Evolutionary conservation across 2,113 vertebrate species (phyloP), one percentile per base, ranked within the genome.

Genomic region (Pedionomus torquatus): DNA sequence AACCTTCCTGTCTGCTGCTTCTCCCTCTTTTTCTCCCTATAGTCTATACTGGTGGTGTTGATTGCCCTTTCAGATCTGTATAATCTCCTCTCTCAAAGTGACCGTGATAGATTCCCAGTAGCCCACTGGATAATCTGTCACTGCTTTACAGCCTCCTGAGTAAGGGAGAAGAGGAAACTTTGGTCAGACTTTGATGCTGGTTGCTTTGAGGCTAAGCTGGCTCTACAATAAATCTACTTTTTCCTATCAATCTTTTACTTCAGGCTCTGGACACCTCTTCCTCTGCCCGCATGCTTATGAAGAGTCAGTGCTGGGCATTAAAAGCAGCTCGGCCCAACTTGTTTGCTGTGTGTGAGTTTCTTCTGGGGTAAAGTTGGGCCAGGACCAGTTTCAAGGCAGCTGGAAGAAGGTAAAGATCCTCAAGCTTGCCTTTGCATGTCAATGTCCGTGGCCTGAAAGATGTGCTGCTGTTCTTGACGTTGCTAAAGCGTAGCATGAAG

Each of bases 1-100:
- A 77, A 23, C 13, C 5, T 74, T 83, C 39, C 51, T 44, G 16
- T 41, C 63, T 15, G 3, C 52, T 55, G 43, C 72, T 77, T 64
- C 64, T 90, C 15, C 41, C 44, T 58, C 17, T 91, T 66, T 37
- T 81, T 80, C 77, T 63, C 70, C 37, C 19, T 20, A 1, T 26
- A 66, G 72, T 5, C 93, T 78, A 57, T 87, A 79, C 80, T 86
- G 57, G 84, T 87, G 69, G 30, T 89, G 70, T 70, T 48, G 64
- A 63, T 83, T 91, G 49, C 24, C 57, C n/a, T 87, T 93, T 78
- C 71, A 66, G 28, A 75, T 63, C 71, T 90, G n/a, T 79, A 5
- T 94, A 93, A 94, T 91, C 78, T n/a, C 16, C 31, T 65, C 70
- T 91, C 51, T 94, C 94, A 83, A 89, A 93, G 88, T 89, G 83